Evolutionary conservation across 2,113 vertebrate species (phyloP), one percentile per base, ranked within the genome.

Genomic region (Phyllostomus discolor): DNA sequence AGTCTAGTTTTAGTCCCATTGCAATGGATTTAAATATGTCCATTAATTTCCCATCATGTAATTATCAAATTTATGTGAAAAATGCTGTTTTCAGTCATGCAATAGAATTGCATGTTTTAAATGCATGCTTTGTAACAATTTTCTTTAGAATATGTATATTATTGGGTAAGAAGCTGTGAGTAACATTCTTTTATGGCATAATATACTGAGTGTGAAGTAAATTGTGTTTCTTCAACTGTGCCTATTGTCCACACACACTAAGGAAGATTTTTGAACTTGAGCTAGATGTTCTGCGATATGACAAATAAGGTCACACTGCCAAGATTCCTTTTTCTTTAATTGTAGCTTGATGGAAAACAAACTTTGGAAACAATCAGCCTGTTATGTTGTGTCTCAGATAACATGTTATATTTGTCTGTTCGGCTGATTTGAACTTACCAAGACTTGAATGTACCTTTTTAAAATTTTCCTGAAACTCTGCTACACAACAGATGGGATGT

Each of bases 401-500:
- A 93, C 62, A 97, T 91, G 64, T 15, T 97, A 66, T 26, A 91
- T 98, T 98, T 98, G 48, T 97, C 92, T 95, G 54, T 98, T 97
- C 87, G 97, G 87, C 84, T 96, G 87, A 97, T 88, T 59, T 97
- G 97, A 98, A 98, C 96, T 98, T 98, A 97, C 96, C 97, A 97
- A 97, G 94, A 97, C 85, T 98, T 97, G 76, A 94, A 33, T 84
- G 88, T 84, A 89, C 88, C 72, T 96, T 95, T 97, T 96, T 26
- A 10, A 35, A 70, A 84, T 93, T 97, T 97, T 91, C 28, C 94
- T 90, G 94, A 95, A 98, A 89, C 89, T 98, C 96, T 97, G 97
- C 96, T 98, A 98, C 96, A 97, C 87, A 98, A 97, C 98, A 98
- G 98, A 98, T 98, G 98, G 98, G 95, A 98, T 98, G 97, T 98